Conservation (phyloP, 1,140 invertebrate genomes). For the Macrosteles quadrilineatus region DNA sequence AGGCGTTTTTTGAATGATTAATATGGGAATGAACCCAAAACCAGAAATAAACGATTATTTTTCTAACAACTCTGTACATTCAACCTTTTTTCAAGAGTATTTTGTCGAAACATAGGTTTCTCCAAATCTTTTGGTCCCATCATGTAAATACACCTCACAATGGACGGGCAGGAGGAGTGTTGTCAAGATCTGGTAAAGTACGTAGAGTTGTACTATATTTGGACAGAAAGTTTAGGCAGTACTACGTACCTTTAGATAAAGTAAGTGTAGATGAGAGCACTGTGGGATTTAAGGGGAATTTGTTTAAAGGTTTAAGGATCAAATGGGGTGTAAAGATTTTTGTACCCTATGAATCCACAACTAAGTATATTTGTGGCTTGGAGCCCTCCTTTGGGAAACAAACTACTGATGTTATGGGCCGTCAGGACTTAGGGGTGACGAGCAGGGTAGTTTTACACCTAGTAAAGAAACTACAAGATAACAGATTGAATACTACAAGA, state of each 20-base stretch:
- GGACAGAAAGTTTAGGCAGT: not conserved
- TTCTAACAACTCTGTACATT: not conserved
- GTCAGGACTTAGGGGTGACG: not conserved
- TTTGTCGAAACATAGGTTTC: not conserved
- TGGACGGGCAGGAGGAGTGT: not conserved
- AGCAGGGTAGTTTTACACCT: not conserved
- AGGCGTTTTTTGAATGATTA: conserved; percentile 17
- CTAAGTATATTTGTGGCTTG: no score
- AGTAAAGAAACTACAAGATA: not conserved
- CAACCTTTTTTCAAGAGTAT: not conserved
- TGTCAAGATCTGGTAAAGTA: not conserved
- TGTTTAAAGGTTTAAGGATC: no score
- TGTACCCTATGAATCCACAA: not conserved
- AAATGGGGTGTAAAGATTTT: not conserved
- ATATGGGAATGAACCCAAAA: conserved; percentile 17
- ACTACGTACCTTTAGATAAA: not conserved
- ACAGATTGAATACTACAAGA: no score
- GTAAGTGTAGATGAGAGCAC: conserved; percentile 17
- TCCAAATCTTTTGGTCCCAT: not conserved
- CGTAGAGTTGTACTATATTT: not conserved
- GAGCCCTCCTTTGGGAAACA: no score
- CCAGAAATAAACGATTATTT: conserved; percentile 21
- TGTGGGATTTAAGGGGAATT: conserved; percentile 4
- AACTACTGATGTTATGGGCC: not conserved
- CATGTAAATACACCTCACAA: not conserved